These are phyloP conservation scores for Meteorus cinctellus DNA, from an alignment of 2,888 invertebrate genomes.

Conservation along the genomic window DNA sequence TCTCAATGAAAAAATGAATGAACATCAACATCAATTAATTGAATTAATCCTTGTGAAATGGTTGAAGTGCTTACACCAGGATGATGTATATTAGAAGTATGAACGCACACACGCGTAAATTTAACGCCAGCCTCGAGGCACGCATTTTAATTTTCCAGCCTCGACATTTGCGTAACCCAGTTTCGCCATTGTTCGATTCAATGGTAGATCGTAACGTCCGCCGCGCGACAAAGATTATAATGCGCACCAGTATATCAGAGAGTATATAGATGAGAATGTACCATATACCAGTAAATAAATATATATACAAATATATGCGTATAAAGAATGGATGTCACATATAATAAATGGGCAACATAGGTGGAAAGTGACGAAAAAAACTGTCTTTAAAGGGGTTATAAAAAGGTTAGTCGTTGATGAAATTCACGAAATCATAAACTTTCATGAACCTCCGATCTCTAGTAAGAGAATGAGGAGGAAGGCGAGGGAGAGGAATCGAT, in stretches of 20 bases:
- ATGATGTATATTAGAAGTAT: conserved; percentile 15
- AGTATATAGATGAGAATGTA: conserved; percentile 31
- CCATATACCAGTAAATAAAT: conserved; percentile 32
- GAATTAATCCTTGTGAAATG: conserved; percentile 9
- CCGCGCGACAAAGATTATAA: conserved; percentile 60
- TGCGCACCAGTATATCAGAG: conserved; percentile 49
- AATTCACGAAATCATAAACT: conserved; percentile 60
- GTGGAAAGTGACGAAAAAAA: not conserved
- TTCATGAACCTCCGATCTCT: conserved; percentile 42
- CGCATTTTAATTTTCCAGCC: conserved; percentile 70
- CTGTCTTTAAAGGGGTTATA: conserved; percentile 26
- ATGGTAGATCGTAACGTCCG: conserved; percentile 70
- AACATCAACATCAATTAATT: not conserved
- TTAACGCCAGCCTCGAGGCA: conserved; percentile 55
- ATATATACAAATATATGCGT: conserved; percentile 9
- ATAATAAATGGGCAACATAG: conserved; percentile 38
- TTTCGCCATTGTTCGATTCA: conserved; percentile 72
- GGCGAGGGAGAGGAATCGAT: not conserved
- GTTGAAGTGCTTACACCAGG: conserved; percentile 3
- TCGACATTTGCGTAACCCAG: conserved; percentile 72
- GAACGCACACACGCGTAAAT: conserved; percentile 6
- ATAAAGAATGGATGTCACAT: conserved; percentile 31
- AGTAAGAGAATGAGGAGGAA: not conserved
- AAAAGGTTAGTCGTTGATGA: conserved; percentile 48
- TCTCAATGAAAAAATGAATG: not conserved